Conservation (phyloP, 2,113 vertebrate genomes). For the Anthoscopus minutus region DNA sequence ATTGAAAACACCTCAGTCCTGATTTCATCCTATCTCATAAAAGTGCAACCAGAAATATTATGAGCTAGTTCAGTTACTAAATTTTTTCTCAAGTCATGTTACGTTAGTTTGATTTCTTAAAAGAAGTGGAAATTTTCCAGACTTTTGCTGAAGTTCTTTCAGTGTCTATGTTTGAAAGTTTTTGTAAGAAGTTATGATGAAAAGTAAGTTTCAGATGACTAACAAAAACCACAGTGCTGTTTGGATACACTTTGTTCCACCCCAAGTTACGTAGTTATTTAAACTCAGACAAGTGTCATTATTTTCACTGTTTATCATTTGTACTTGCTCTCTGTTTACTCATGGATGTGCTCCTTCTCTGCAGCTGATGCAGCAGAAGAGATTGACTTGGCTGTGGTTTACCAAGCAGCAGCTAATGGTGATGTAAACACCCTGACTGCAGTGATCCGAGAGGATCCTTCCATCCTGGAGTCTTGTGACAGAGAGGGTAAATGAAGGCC, state of each 20-base stretch:
- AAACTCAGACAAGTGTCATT: background rate
- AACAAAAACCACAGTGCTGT: background rate
- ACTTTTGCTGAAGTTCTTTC: background rate
- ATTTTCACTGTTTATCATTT: background rate
- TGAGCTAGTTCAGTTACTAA: background rate
- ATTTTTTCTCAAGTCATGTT: background rate
- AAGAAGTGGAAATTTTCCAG: background rate
- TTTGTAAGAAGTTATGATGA: background rate
- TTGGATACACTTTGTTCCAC: background rate
- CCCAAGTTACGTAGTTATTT: background rate
- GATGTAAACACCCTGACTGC: constrained; percentile 83
- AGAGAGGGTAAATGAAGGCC: constrained; percentile 73
- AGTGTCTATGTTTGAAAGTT: background rate
- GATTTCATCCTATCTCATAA: background rate
- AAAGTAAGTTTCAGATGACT: background rate
- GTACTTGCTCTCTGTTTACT: background rate
- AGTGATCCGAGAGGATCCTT: constrained; percentile 84
- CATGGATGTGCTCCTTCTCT: background rate
- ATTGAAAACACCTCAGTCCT: background rate
- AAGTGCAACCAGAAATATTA: background rate
- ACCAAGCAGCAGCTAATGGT: constrained; percentile 82
- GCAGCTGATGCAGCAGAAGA: constrained; percentile 82
- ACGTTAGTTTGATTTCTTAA: background rate
- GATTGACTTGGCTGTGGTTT: constrained; percentile 78
- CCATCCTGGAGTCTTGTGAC: constrained; percentile 85